Base-by-base conservation (phyloP, 2,797 vertebrate species). In the Alauda arvensis region DNA sequence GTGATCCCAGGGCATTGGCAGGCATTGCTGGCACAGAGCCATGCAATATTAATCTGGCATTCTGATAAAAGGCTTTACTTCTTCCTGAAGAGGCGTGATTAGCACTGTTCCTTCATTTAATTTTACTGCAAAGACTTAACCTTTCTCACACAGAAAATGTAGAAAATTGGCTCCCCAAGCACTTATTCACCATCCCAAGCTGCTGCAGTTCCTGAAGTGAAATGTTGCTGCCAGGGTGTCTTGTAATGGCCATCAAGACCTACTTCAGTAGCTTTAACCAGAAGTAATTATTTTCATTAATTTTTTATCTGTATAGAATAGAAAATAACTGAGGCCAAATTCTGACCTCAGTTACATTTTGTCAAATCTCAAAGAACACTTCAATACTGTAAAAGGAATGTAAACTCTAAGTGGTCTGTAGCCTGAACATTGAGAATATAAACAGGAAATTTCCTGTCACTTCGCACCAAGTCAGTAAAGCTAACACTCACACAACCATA, bases 381-480 rank as follows among this genome's bases (percentile, higher is more conserved):
- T 76, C 34, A 57, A 39, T 49, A 63, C 53, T 68, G 23, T 57
- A 82, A 91, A 52, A 33, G 14, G 26, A 80, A 68, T 12, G 12
- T 43, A 61, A 72, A 69, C 26, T 66, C 4, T 57, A 71, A 68
- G n/a, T 56, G 39, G 26, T 69, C 57, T 78, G 20, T 57, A 89
- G 31, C 62, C 49, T 39, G 72, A 77, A 87, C 39, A 71, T 42
- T 6, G 2, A 78, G 78, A 68, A 56, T 65, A 79, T 33, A 42
- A 49, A 67, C 67, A 92, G 28, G 14, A 70, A 85, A 91, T 94
- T 95, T 87, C 37, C 43, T 78, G 53, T 92, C 65, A 51, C 55
- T 94, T 92, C 46, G 48, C 29, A 81, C 13, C 7, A 68, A 82
- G 25, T 69, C 84, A 93, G 91, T 80, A 92, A 79, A 94, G 68